Evolutionary conservation across 2,888 invertebrate species (phyloP), one percentile per base, ranked within the genome.

Genomic region (Lasioglossum marginatum): DNA sequence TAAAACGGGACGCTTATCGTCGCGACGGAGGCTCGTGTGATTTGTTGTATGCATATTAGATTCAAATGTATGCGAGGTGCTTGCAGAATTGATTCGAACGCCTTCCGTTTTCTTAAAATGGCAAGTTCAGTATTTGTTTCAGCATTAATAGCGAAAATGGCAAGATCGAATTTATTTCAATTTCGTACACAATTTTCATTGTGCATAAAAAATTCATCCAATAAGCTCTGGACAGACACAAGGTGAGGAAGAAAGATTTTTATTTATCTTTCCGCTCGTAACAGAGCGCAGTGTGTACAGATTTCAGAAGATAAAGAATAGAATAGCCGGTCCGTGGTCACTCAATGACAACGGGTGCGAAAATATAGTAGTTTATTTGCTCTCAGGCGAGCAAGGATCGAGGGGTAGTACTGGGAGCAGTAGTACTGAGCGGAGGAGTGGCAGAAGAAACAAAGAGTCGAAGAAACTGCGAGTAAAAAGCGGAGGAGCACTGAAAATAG

Each of bases 401-500:
- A 12, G 31, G 27, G 60, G n/a, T 60, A 4, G 57, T 10, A 12
- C 12, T 0, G 57, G 12, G 48, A 57, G 71, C 45, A 68, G 31
- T 23, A 82, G 63, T 70, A 81, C 57, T 72, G 77, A 37, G 76
- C 73, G 71, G 27, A 40, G 63, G 40, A 63, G 40, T 45, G 71
- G 45, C 79, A 70, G 77, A 82, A 80, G 87, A 77, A 85, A 81
- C 66, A 87, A 85, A 82, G 63, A 63, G 79, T 78, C 77, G 48
- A 57, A 70, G 68, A 48, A 60, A 60, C 72, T 70, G 60, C 80
- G 79, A 85, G 85, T 83, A 90, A 92, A 91, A 92, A 91, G 85
- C 82, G 77, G 60, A 78, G 82, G 80, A 88, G 87, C 86, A 90
- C 88, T 89, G 89, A 89, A 90, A 92, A 93, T 91, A 92, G 92